Evolutionary conservation across 64 coral and sea anemone genomes (phyloP).

Genomic region (Montipora capricornis): DNA sequence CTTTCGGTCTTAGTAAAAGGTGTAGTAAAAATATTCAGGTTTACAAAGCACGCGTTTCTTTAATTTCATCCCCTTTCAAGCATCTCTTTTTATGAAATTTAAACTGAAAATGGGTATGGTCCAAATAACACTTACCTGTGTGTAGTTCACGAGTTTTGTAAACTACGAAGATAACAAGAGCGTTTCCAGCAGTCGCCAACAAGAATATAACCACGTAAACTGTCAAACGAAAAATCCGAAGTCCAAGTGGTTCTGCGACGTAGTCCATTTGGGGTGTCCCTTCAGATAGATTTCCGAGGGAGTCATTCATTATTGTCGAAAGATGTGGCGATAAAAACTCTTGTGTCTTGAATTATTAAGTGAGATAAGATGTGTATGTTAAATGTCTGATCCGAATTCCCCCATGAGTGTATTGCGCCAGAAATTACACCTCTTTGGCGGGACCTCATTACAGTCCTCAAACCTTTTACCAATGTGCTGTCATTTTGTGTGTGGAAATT

Average conservation of each 20-base stretch:
- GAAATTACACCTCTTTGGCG: conserved; percentile 20
- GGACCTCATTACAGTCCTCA: neutral
- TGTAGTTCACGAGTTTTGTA: conserved; percentile 79
- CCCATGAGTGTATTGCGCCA: neutral
- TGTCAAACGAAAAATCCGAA: conserved; percentile 66
- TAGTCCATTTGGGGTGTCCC: conserved; percentile 16
- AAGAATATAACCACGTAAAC: conserved; percentile 77
- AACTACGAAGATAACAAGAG: conserved; percentile 79
- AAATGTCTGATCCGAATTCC: neutral
- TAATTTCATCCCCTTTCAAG: conserved; percentile 8
- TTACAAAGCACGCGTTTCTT: neutral
- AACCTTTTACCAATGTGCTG: neutral
- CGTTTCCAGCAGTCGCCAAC: conserved; percentile 75
- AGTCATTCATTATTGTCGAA: neutral
- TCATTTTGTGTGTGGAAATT: conserved; percentile 3
- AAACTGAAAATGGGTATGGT: neutral
- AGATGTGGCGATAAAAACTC: neutral
- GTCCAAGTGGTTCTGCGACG: conserved; percentile 54
- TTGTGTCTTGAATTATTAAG: neutral
- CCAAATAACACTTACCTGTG: conserved; percentile 50
- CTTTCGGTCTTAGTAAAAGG: neutral
- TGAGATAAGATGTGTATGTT: no score
- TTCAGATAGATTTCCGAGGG: neutral
- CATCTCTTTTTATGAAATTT: neutral
- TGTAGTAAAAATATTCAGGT: neutral